These are phyloP conservation scores for Hirtodrosophila histrioides DNA, from an alignment of 2,888 invertebrate species.

Conservation along the genomic window DNA sequence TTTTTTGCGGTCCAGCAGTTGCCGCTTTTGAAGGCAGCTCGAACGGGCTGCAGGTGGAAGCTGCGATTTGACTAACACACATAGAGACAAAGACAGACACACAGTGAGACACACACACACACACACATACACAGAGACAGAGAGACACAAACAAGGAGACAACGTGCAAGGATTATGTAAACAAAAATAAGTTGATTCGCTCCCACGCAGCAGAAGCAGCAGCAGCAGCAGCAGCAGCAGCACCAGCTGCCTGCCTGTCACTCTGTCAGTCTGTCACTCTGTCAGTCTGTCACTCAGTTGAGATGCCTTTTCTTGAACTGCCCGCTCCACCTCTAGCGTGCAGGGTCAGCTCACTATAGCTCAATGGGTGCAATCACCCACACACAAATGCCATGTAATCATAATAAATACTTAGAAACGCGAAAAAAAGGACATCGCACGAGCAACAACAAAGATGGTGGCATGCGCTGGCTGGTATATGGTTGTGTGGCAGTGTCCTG, in stretches of 20 bases:
- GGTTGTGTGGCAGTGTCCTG: no score
- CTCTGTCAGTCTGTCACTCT: constrained; percentile 40
- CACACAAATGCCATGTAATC: constrained; percentile 56
- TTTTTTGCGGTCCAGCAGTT: constrained; percentile 71
- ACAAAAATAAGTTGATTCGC: constrained; percentile 72
- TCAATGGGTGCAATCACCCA: constrained; percentile 74
- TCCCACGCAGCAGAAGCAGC: constrained; percentile 25
- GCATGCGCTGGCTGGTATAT: no score
- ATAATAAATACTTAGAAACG: constrained; percentile 46
- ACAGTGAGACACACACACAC: constrained; percentile 8
- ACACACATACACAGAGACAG: constrained; percentile 10
- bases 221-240: no score
- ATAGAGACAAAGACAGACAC: constrained; percentile 3
- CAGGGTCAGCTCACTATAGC: constrained; percentile 13
- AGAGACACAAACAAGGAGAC: constrained; percentile 43
- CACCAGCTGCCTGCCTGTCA: constrained; percentile 27
- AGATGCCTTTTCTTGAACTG: constrained; percentile 27
- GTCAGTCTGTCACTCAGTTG: constrained; percentile 18
- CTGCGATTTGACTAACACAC: constrained; percentile 43
- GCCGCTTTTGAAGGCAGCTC: constrained; percentile 44
- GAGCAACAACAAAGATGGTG: neutral
- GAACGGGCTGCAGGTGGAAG: constrained; percentile 54
- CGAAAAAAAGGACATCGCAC: neutral
- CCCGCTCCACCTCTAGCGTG: neutral
- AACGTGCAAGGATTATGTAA: constrained; percentile 78